These are phyloP conservation scores for Conus betulinus DNA, from an alignment of 1,140 invertebrate genomes.

Conservation along the genomic window DNA sequence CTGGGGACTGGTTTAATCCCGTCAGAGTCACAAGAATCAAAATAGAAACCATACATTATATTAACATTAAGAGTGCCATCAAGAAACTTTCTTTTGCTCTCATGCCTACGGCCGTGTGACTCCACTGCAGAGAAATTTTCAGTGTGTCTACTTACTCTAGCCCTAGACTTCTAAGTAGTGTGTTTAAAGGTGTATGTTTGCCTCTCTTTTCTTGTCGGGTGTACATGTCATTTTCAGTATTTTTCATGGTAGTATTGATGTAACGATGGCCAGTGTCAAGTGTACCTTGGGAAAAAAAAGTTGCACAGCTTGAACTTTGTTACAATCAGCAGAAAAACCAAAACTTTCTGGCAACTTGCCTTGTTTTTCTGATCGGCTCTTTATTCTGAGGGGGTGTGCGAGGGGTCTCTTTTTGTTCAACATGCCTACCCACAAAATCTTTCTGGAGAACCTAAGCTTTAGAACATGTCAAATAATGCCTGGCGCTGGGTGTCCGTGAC, in stretches of 20 bases:
- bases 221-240: slow-evolving; percentile 33
- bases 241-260: slow-evolving; percentile 30
- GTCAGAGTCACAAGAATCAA: slow-evolving; percentile 42
- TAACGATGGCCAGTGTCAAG: slow-evolving; percentile 40
- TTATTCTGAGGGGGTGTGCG: slow-evolving; percentile 14
- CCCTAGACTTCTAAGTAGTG: background rate
- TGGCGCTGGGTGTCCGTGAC: slow-evolving; percentile 39
- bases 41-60: slow-evolving; percentile 45
- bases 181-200: slow-evolving; percentile 40
- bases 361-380: background rate
- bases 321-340: slow-evolving; percentile 15
- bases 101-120: slow-evolving; percentile 45
- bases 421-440: slow-evolving; percentile 33
- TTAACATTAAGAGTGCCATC: slow-evolving; percentile 37
- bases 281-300: slow-evolving; percentile 42
- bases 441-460: slow-evolving; percentile 8
- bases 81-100: slow-evolving; percentile 43
- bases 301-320: slow-evolving; percentile 37
- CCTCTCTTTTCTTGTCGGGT: slow-evolving; percentile 39
- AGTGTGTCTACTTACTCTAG: slow-evolving; percentile 42
- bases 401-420: slow-evolving; percentile 24
- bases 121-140: slow-evolving; percentile 43
- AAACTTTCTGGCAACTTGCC: slow-evolving; percentile 12
- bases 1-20: slow-evolving; percentile 20
- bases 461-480: slow-evolving; percentile 25